A percentile compares a stretch with the other conserved stretches of the same genome.
These are phyloP conservation scores for Yponomeuta malinellus DNA, from an alignment of 2,888 invertebrate species.

Conservation along the genomic window DNA sequence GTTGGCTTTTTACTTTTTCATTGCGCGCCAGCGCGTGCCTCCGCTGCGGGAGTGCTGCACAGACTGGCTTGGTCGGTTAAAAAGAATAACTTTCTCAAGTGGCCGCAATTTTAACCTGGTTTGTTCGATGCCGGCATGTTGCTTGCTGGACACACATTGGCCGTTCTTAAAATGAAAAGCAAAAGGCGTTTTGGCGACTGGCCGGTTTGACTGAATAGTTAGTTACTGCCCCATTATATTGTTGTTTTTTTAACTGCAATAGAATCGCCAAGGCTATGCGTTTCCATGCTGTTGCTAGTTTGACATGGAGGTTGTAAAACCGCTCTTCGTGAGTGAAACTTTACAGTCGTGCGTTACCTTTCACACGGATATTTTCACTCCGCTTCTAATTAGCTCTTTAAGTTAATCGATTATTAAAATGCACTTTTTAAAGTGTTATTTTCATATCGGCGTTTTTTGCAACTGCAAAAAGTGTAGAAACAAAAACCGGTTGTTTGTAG, in stretches of 20 bases:
- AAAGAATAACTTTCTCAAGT: conserved; percentile 41
- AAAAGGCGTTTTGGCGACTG: conserved; percentile 10
- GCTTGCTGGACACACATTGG: conserved; percentile 1
- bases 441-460: background rate
- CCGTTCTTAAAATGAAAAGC: conserved; percentile 7
- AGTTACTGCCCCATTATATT: background rate
- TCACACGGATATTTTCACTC: conserved; percentile 1
- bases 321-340: background rate
- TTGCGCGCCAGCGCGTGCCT: conserved; percentile 24
- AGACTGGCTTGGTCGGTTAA: conserved; percentile 31
- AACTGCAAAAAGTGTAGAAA: background rate
- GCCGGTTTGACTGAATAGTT: background rate
- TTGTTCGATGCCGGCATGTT: conserved; percentile 15
- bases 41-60: conserved; percentile 27
- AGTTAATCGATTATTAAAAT: background rate
- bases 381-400: conserved; percentile 1
- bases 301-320: background rate
- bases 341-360: background rate
- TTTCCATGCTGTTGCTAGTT: background rate
- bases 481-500: background rate
- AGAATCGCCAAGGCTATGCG: background rate
- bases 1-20: conserved; percentile 15
- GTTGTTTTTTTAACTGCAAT: background rate
- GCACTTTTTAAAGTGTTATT: background rate
- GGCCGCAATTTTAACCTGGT: conserved; percentile 30